Evolutionary conservation across 2,797 vertebrate species (phyloP).

Genomic region (Sandelia bainsii): DNA sequence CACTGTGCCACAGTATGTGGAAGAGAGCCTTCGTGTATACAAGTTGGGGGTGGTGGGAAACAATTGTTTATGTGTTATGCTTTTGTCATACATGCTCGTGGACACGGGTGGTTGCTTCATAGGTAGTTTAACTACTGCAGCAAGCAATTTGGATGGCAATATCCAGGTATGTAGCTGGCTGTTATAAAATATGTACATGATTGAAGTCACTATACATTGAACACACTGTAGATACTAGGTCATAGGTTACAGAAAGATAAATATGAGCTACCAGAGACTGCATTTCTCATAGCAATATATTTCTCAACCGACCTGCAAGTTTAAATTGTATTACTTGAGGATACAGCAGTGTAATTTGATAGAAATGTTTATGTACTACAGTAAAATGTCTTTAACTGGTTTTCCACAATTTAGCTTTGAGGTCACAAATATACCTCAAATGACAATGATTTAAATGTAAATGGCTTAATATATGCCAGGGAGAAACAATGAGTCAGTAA

Average conservation of each 20-base stretch:
- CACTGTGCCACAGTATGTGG: slow-evolving; percentile 50
- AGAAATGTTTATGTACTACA: neutral
- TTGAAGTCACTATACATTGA: neutral
- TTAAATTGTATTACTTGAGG: slow-evolving; percentile 5
- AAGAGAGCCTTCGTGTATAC: slow-evolving; percentile 50
- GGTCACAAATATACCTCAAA: slow-evolving; percentile 3
- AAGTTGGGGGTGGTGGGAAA: slow-evolving; percentile 37
- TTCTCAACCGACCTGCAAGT: neutral
- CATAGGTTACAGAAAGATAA: neutral
- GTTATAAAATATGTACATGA: neutral
- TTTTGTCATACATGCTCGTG: slow-evolving; percentile 63
- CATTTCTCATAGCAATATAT: neutral
- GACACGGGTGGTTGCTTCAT: slow-evolving; percentile 55
- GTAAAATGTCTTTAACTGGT: neutral
- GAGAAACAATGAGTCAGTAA: neutral
- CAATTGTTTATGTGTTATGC: slow-evolving; percentile 65
- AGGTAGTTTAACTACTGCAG: slow-evolving; percentile 40
- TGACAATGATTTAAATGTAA: neutral
- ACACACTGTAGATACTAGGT: neutral
- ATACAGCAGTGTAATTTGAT: neutral
- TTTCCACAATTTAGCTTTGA: neutral
- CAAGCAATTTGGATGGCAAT: slow-evolving; percentile 67
- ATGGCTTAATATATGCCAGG: neutral
- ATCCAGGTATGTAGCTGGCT: slow-evolving; percentile 49
- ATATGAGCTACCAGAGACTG: neutral